Evolutionary conservation across 2,797 vertebrate species (phyloP).

Genomic region (Erpetoichthys calabaricus): DNA sequence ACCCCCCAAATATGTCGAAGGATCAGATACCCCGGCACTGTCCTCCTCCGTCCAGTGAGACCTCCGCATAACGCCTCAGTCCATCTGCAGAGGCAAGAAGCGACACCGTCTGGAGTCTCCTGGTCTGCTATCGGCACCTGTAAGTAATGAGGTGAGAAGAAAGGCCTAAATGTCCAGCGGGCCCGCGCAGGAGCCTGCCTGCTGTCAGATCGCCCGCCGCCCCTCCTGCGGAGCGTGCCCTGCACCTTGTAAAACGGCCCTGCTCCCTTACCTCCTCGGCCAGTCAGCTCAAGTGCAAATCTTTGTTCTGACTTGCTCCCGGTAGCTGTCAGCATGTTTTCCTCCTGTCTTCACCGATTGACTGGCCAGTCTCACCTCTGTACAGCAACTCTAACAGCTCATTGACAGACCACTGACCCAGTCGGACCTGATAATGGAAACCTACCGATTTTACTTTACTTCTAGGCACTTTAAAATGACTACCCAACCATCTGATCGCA

Average conservation of each 20-base stretch:
- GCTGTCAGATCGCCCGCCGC: slow-evolving; percentile 16
- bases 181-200: slow-evolving; percentile 23
- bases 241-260: slow-evolving; percentile 51
- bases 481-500: slow-evolving; percentile 32
- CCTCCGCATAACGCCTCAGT: no score
- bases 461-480: slow-evolving; percentile 62
- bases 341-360: slow-evolving; percentile 88
- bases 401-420: slow-evolving; percentile 96
- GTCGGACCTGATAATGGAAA: slow-evolving; percentile 94
- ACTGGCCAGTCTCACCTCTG: slow-evolving; percentile 73
- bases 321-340: slow-evolving; percentile 80
- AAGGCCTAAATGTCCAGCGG: no score
- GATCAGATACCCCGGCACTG: no score
- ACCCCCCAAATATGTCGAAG: no score
- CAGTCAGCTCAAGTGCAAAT: slow-evolving; percentile 74
- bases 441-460: slow-evolving; percentile 87
- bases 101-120: no score
- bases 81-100: no score
- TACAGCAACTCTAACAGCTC: slow-evolving; percentile 76
- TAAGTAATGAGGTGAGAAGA: no score
- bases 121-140: no score
- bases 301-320: slow-evolving; percentile 86
- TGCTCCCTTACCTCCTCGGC: slow-evolving; percentile 45
- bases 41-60: no score
- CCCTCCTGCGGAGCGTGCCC: slow-evolving; percentile 36